phyloP scores from a whole-genome alignment of 2,888 invertebrate genomes.

The Bembecia ichneumoniformis region DNA sequence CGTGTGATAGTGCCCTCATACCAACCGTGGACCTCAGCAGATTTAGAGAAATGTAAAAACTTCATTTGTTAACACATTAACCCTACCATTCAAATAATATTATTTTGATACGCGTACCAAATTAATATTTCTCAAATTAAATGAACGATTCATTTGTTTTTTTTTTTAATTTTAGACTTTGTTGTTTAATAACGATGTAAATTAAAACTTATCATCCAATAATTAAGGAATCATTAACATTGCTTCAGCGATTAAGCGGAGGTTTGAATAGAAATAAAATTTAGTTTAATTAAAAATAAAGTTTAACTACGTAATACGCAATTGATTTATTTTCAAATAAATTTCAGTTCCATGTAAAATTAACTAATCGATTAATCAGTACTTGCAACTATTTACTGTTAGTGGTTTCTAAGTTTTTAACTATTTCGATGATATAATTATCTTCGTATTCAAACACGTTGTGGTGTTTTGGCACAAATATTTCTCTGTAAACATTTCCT shows the following conservation, averaged over 20 bases:
- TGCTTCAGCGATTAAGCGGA: slow-evolving; percentile 10
- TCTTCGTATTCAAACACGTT: slow-evolving; percentile 7
- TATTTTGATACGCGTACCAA: too few species aligned
- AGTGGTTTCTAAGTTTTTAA: slow-evolving; percentile 21
- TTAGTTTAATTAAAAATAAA: too few species aligned
- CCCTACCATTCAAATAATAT: too few species aligned
- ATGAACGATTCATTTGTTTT: slow-evolving; percentile 3
- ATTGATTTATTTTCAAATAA: too few species aligned
- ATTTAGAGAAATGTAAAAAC: slow-evolving; percentile 65
- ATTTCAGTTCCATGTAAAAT: too few species aligned
- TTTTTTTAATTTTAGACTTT: slow-evolving; percentile 26
- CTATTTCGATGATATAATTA: slow-evolving; percentile 2
- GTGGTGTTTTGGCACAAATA: slow-evolving; percentile 21
- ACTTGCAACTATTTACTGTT: too few species aligned
- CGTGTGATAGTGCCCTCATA: slow-evolving; percentile 73
- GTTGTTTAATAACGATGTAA: slow-evolving; percentile 33
- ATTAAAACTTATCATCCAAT: slow-evolving; percentile 4
- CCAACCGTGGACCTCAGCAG: slow-evolving; percentile 74
- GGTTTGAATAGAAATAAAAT: too few species aligned
- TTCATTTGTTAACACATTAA: too few species aligned
- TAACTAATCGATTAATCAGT: too few species aligned
- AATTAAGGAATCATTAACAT: slow-evolving; percentile 23
- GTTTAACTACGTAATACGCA: too few species aligned
- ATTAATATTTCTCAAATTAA: slow-evolving; percentile 15
- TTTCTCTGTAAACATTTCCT: slow-evolving; percentile 14